Evolutionary conservation across 2,888 invertebrate genomes (phyloP).

Genomic region (Drosophila quasianomalipes): DNA sequence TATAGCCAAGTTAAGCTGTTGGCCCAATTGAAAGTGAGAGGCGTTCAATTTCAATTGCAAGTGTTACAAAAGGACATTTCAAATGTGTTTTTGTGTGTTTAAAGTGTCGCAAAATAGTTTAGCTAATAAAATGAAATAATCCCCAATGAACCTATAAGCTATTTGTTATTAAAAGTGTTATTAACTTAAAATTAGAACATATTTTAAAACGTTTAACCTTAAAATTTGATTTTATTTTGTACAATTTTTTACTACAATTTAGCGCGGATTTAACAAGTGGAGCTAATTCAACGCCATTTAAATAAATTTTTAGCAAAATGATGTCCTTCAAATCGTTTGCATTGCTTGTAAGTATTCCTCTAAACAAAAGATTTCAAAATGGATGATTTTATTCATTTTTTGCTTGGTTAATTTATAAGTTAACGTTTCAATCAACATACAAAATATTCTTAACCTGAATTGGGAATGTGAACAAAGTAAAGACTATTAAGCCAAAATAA

Average conservation of each 20-base stretch:
- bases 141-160: neutral
- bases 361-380: neutral
- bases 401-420: neutral
- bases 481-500: neutral
- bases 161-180: slow-evolving; percentile 24
- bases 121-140: neutral
- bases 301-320: slow-evolving; percentile 57
- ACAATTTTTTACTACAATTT: slow-evolving; percentile 35
- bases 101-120: slow-evolving; percentile 4
- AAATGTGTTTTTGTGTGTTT: slow-evolving; percentile 19
- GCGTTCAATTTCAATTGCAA: slow-evolving; percentile 23
- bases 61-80: slow-evolving; percentile 48
- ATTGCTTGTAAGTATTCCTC: slow-evolving; percentile 69
- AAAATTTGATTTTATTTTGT: slow-evolving; percentile 1
- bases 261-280: slow-evolving; percentile 35
- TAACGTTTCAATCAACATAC: neutral
- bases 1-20: slow-evolving; percentile 29
- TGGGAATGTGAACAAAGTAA: neutral
- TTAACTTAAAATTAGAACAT: neutral
- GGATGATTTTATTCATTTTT: neutral
- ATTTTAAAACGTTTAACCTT: neutral
- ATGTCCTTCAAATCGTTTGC: slow-evolving; percentile 72
- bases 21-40: slow-evolving; percentile 49
- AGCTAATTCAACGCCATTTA: slow-evolving; percentile 33
- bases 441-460: neutral